These are phyloP conservation scores for Tamias sibiricus DNA, from an alignment of 2,113 vertebrate genomes.

Conservation along the genomic window DNA sequence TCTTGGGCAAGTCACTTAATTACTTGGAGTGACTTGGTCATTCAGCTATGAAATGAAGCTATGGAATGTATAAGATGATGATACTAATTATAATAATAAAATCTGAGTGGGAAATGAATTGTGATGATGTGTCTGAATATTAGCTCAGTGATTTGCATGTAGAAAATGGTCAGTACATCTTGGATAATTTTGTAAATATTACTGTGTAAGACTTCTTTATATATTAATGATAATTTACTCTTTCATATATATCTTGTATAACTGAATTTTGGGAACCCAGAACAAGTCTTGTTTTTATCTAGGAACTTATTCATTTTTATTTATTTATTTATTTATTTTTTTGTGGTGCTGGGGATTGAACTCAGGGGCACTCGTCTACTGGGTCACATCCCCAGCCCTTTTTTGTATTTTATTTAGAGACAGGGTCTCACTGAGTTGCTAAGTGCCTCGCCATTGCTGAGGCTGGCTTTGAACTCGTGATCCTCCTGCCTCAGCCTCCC, in stretches of 20 bases:
- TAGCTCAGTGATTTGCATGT: background rate
- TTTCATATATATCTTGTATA: background rate
- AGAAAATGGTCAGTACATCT: constrained; percentile 16
- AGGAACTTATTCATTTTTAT: constrained; percentile 11
- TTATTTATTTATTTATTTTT: too few relatives aligned
- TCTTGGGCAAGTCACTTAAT: constrained; percentile 4
- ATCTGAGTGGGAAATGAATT: background rate
- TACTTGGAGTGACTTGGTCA: background rate
- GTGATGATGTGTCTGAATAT: constrained; percentile 43
- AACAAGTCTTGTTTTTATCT: constrained; percentile 9
- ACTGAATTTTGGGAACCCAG: constrained; percentile 39
- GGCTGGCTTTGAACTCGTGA: too few relatives aligned
- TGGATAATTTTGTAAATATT: constrained; percentile 45
- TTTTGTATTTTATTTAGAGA: too few relatives aligned
- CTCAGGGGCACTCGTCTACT: too few relatives aligned
- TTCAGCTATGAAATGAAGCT: background rate
- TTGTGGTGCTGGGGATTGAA: too few relatives aligned
- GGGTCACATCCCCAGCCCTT: too few relatives aligned
- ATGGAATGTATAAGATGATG: constrained; percentile 14
- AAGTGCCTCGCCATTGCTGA: too few relatives aligned
- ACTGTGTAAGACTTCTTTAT: background rate
- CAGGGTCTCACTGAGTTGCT: too few relatives aligned
- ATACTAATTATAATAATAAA: constrained; percentile 29
- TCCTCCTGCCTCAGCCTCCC: too few relatives aligned
- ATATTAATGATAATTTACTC: background rate